Evolutionary conservation across 1,140 invertebrate genomes (phyloP).

Genomic region (Drosophila insularis): DNA sequence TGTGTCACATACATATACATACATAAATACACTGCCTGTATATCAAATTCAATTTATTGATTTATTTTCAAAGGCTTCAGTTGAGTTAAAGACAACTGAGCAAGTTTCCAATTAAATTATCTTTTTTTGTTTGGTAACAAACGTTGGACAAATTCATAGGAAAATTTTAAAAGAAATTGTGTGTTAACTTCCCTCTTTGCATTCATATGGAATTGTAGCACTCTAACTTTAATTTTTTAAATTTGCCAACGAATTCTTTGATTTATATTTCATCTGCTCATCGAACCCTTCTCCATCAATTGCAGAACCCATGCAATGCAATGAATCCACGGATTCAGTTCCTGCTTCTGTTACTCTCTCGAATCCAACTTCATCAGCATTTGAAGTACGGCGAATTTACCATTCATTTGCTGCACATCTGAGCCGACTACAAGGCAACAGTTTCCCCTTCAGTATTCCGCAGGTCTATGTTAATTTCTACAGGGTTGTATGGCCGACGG

Average conservation of each 20-base stretch:
- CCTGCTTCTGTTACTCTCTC: background rate
- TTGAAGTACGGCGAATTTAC: constrained; percentile 37
- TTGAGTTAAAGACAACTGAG: background rate
- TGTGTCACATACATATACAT: background rate
- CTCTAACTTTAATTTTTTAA: background rate
- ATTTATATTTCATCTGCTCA: constrained; percentile 8
- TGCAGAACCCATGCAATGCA: background rate
- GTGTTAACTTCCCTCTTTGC: no score
- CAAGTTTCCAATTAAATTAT: constrained; percentile 1
- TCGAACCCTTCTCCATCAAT: background rate
- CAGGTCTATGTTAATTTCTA: constrained; percentile 66
- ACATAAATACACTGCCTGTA: background rate
- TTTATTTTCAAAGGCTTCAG: constrained; percentile 2
- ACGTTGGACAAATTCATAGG: background rate
- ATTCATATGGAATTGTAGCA: no score
- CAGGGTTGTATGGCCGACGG: constrained; percentile 32
- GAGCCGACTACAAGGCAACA: constrained; percentile 30
- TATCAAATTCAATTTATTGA: constrained; percentile 8
- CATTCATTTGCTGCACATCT: constrained; percentile 39
- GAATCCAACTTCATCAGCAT: constrained; percentile 17
- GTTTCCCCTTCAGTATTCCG: constrained; percentile 16
- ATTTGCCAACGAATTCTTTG: background rate
- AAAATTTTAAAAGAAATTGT: no score
- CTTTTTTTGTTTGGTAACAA: background rate
- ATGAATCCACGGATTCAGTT: constrained; percentile 11